These are phyloP conservation scores for Lepus townsendii DNA, from an alignment of 2,797 vertebrate genomes.

Conservation along the genomic window DNA sequence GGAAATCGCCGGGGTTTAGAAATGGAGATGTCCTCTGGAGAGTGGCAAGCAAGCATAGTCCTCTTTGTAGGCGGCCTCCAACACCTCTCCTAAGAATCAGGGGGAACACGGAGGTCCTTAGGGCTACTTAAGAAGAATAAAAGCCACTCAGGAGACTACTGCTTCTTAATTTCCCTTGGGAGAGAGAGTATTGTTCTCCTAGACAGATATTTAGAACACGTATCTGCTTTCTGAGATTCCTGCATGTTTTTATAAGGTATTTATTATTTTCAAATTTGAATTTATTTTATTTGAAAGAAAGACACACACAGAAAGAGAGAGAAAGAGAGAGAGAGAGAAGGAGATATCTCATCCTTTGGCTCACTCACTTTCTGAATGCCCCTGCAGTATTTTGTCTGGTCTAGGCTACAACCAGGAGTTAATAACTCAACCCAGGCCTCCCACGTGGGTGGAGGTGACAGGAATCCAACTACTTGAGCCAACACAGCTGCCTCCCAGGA, in stretches of 20 bases:
- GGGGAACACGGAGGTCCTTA: neutral
- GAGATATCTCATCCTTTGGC: too few species aligned
- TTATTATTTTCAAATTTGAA: neutral
- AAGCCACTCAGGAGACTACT: neutral
- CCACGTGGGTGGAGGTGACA: too few species aligned
- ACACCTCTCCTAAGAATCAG: neutral
- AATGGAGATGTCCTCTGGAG: neutral
- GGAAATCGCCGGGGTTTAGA: neutral
- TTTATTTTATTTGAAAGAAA: too few species aligned
- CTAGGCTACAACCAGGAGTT: too few species aligned
- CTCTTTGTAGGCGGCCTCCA: neutral
- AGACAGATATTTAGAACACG: neutral
- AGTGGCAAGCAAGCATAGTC: neutral
- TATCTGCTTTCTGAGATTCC: neutral
- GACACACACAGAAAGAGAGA: too few species aligned
- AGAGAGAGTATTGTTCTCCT: neutral
- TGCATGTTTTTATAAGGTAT: neutral
- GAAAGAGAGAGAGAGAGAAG: too few species aligned
- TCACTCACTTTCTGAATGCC: neutral
- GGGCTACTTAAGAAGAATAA: neutral
- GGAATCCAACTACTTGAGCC: too few species aligned
- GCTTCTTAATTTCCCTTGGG: neutral
- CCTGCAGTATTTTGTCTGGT: too few species aligned
- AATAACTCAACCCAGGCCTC: too few species aligned
- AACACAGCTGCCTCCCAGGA: too few species aligned